Evolutionary conservation across 2,113 vertebrate species (phyloP).

Genomic region (Cisticola juncidis): DNA sequence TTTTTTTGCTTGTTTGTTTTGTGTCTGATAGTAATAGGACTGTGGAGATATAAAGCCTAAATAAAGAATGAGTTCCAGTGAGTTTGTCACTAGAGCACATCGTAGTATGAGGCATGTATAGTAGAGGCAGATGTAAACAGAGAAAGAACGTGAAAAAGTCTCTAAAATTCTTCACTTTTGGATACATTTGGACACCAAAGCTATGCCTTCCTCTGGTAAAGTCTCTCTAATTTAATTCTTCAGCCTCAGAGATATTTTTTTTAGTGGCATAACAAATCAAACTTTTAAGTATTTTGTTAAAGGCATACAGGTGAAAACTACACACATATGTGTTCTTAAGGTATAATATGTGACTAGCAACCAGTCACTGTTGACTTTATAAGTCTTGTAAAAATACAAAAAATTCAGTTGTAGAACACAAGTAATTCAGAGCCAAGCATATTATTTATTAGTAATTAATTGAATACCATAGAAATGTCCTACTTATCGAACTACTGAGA

Average conservation of each 20-base stretch:
- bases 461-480: background rate
- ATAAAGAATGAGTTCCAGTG: background rate
- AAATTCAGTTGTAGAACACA: background rate
- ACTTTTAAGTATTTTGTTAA: background rate
- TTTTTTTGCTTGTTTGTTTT: background rate
- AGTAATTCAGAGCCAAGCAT: background rate
- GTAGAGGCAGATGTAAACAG: background rate
- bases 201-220: background rate
- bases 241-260: background rate
- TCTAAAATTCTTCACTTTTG: background rate
- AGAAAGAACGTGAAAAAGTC: background rate
- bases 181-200: background rate
- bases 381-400: background rate
- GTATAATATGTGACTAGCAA: background rate
- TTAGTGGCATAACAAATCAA: background rate
- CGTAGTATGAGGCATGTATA: rapidly evolving
- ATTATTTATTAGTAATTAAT: background rate
- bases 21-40: background rate
- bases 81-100: background rate
- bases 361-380: background rate
- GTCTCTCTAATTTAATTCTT: background rate
- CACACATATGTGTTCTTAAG: background rate
- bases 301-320: background rate
- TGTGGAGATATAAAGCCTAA: background rate
- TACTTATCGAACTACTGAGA: background rate